Evolutionary conservation across 2,888 invertebrate genomes (phyloP), one percentile per base, ranked within the genome.

Genomic region (Stenodema calcarata): DNA sequence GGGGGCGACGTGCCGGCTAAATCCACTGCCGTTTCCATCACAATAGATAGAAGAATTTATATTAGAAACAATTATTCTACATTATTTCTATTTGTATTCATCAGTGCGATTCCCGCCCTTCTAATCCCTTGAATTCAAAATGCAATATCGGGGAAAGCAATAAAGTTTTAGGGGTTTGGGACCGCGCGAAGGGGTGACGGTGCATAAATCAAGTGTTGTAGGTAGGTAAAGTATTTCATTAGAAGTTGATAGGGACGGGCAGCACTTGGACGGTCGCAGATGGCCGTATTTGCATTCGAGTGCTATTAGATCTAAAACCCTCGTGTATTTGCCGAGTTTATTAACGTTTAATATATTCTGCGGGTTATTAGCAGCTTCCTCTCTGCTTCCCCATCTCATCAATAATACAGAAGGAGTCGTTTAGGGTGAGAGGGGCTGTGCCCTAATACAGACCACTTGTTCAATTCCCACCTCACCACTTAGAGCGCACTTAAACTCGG

Each of bases 341-440:
- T 88, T 88, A 88, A 88, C 87, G 84, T 88, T 88, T 88, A 88
- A 88, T 88, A 87, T 88, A 88, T 88, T 88, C 88, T 88, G 88
- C 81, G 88, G 88, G 87, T 75, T 88, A 88, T 88, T 88, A 87
- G 88, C 82, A 69, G 73, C 83, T 42, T 30, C 35, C 62, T 70
- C 41, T 27, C 79, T 44, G 18, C 41, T 18, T 23, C 70, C 73
- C 50, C 42, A 28, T n/a, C 82, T 88, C 88, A 88, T 88, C 84
- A 88, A 88, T 88, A 87, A 88, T 76, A 81, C 84, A 87, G n/a
- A 62, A 73, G 44, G 73, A 70, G 73, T 1, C 35, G 73, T 73
- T 73, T 41, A 18, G 73, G 73, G 3, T 16, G 73, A n/a, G 18
- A 28, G 41, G 30, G 14, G 73, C 30, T n/a, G 44, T 16, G 18